These are phyloP conservation scores for Tragelaphus scriptus DNA, from an alignment of 2,113 vertebrate species.

Conservation along the genomic window DNA sequence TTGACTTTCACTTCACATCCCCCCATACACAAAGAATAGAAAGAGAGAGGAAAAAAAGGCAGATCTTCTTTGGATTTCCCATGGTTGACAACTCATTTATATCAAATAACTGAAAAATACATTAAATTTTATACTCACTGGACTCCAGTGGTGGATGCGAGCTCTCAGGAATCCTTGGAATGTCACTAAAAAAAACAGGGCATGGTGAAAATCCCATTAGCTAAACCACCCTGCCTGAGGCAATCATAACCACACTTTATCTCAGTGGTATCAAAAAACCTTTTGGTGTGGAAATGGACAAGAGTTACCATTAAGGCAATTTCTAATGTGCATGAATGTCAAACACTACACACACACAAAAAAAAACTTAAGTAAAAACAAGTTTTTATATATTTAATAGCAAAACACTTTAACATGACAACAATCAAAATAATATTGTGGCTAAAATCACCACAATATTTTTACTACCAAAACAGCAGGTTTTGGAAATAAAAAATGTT, in stretches of 20 bases:
- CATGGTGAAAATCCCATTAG: conserved; percentile 56
- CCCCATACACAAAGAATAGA: not conserved
- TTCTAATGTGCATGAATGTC: conserved; percentile 55
- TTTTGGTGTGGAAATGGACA: conserved; percentile 53
- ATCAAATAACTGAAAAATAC: not conserved
- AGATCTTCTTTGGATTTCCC: not conserved
- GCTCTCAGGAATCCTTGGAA: conserved; percentile 95
- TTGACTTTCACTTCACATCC: not conserved
- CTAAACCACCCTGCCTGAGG: not conserved
- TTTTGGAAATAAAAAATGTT: conserved; percentile 68
- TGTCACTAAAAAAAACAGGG: conserved; percentile 88
- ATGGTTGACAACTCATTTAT: not conserved
- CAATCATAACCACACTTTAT: not conserved
- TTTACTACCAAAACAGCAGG: conserved; percentile 71
- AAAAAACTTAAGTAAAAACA: conserved; percentile 33
- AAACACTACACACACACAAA: conserved; percentile 21
- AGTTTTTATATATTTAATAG: conserved; percentile 58
- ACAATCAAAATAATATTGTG: conserved; percentile 64
- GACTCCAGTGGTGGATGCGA: conserved; percentile 97
- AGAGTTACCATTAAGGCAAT: conserved; percentile 49
- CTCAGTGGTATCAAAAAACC: conserved; percentile 22
- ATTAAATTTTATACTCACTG: conserved; percentile 82
- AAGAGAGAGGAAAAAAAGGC: not conserved
- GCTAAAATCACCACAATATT: conserved; percentile 61
- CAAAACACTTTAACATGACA: conserved; percentile 67